phyloP scores from a whole-genome alignment of 2,888 invertebrate species.

The Balanococcus diminutus region DNA sequence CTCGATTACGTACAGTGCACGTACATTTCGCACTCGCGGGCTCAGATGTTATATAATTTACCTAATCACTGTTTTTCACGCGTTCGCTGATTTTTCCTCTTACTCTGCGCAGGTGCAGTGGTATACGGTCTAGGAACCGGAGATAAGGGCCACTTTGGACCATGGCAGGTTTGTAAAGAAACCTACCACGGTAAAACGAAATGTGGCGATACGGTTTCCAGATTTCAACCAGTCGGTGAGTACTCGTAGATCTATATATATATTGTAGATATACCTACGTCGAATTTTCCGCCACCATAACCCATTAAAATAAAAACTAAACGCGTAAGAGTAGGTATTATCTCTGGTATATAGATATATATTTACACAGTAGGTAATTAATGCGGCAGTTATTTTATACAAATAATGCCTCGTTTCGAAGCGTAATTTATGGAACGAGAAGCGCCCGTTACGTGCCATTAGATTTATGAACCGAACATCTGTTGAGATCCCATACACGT shows the following conservation, averaged over 20 bases:
- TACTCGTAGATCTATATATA: neutral
- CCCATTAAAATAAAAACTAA: too few species aligned
- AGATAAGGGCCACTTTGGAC: conserved; percentile 85
- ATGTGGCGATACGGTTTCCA: conserved; percentile 78
- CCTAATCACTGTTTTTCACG: neutral
- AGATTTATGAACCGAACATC: conserved; percentile 20
- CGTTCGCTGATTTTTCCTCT: neutral
- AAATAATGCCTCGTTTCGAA: neutral
- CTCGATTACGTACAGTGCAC: neutral
- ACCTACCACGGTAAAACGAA: conserved; percentile 80
- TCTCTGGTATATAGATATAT: neutral
- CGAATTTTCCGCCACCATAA: neutral
- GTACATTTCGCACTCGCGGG: neutral
- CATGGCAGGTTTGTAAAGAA: conserved; percentile 85
- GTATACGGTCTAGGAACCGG: conserved; percentile 62
- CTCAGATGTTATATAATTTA: neutral
- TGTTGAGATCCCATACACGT: neutral
- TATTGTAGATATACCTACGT: neutral
- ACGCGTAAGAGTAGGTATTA: too few species aligned
- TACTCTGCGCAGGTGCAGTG: neutral
- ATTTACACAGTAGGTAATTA: neutral
- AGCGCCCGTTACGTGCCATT: neutral
- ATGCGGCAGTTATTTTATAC: neutral
- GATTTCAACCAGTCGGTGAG: conserved; percentile 80
- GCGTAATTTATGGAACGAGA: conserved; percentile 23